Evolutionary conservation across 2,797 vertebrate species (phyloP).

Genomic region (Gadopsis marmoratus): DNA sequence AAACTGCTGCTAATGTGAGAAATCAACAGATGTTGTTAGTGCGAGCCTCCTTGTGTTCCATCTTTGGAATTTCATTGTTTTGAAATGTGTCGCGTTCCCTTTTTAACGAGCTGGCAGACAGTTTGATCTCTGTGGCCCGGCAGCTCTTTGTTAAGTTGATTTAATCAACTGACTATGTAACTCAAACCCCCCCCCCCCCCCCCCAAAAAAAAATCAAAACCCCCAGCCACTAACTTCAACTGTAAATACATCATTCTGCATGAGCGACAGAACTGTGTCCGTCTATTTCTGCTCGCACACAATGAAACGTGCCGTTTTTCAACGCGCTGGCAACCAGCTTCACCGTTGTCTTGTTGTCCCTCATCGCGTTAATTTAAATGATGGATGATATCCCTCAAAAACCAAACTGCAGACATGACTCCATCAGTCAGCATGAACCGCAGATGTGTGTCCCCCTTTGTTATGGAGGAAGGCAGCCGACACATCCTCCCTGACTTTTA

Average conservation of each 20-base stretch:
- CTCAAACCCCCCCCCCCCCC: background rate
- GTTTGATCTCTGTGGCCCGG: conserved; percentile 27
- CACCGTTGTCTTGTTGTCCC: conserved; percentile 4
- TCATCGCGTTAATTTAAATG: conserved; percentile 41
- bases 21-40: background rate
- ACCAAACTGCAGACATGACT: conserved; percentile 10
- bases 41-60: background rate
- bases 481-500: conserved; percentile 7
- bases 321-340: conserved; percentile 2
- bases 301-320: conserved; percentile 1
- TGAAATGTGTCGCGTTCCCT: conserved; percentile 8
- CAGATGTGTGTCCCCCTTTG: background rate
- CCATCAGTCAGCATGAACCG: conserved; percentile 31
- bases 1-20: conserved; percentile 9
- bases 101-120: conserved; percentile 10
- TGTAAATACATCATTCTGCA: conserved; percentile 5
- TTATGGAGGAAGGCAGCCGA: background rate
- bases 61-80: conserved; percentile 15
- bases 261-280: conserved; percentile 4
- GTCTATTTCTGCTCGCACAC: background rate
- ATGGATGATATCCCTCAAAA: conserved; percentile 28
- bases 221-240: background rate
- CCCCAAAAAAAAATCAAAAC: too few relatives aligned
- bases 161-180: conserved; percentile 9
- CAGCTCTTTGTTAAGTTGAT: conserved; percentile 25